phyloP scores from a whole-genome alignment of 2,888 invertebrate species.

The Chrysomela aeneicollis region DNA sequence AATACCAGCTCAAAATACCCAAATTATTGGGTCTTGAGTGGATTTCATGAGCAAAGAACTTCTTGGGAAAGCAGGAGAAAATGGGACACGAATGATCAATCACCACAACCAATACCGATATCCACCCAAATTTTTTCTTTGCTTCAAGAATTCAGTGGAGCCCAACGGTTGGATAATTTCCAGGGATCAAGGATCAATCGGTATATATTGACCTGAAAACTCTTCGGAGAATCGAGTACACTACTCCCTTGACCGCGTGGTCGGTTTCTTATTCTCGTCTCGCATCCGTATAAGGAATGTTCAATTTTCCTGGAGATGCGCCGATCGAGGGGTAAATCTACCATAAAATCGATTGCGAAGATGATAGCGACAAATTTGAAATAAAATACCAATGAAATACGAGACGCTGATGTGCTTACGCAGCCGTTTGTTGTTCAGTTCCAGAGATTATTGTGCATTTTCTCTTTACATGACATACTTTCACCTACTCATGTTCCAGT shows the following conservation, averaged over 20 bases:
- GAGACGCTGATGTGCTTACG: not conserved
- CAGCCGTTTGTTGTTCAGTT: too few relatives aligned
- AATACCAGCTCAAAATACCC: too few relatives aligned
- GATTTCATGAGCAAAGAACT: too few relatives aligned
- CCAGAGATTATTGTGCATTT: too few relatives aligned
- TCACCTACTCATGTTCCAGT: too few relatives aligned
- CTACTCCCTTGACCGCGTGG: not conserved
- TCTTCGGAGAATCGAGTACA: not conserved
- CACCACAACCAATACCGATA: too few relatives aligned
- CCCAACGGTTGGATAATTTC: not conserved
- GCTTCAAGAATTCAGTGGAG: too few relatives aligned
- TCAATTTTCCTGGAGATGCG: not conserved
- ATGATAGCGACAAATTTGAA: not conserved
- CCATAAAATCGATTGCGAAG: conserved; percentile 1
- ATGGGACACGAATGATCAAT: too few relatives aligned
- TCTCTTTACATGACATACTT: too few relatives aligned
- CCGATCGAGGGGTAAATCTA: not conserved
- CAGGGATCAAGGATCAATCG: conserved; percentile 5
- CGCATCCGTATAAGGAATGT: conserved; percentile 5
- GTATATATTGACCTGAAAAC: not conserved
- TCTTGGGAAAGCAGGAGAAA: too few relatives aligned
- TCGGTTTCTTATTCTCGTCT: conserved; percentile 1
- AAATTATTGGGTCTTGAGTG: too few relatives aligned
- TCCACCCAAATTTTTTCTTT: too few relatives aligned
- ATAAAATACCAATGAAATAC: not conserved